phyloP scores from a whole-genome alignment of 2,888 invertebrate species.

The Netelia inedita region DNA sequence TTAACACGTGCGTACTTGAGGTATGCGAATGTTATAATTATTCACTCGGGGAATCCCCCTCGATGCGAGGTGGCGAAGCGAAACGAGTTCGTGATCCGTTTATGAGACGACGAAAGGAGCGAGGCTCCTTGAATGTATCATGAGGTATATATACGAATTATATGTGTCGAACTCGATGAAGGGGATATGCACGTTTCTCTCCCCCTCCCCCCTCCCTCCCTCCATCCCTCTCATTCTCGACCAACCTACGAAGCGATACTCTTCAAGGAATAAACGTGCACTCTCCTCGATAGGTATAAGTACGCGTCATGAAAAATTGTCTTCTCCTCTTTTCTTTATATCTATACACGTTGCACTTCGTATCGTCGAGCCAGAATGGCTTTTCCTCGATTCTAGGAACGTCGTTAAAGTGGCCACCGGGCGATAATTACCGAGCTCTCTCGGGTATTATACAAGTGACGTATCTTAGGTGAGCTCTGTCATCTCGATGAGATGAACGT shows the following conservation, averaged over 20 bases:
- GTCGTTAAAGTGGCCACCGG: background rate
- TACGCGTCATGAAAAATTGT: slow-evolving; percentile 16
- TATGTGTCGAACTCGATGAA: no score
- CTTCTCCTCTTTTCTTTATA: background rate
- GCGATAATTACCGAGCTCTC: slow-evolving; percentile 29
- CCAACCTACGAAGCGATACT: no score
- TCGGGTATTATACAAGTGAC: slow-evolving; percentile 15
- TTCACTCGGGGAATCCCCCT: slow-evolving; percentile 39
- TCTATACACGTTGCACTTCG: background rate
- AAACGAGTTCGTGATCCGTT: slow-evolving; percentile 56
- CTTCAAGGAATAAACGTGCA: no score
- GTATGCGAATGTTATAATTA: slow-evolving; percentile 42
- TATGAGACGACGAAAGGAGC: slow-evolving; percentile 20
- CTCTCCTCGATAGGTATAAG: no score
- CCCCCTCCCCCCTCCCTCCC: background rate
- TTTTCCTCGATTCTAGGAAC: slow-evolving; percentile 54
- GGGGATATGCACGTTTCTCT: no score
- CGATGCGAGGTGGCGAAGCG: background rate
- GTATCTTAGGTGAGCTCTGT: background rate
- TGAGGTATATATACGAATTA: background rate
- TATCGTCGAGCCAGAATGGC: background rate
- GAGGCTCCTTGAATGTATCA: slow-evolving; percentile 9
- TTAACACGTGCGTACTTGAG: slow-evolving; percentile 14
- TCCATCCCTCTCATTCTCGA: background rate
- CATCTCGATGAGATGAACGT: background rate